phyloP scores from a whole-genome alignment of 2,113 vertebrate species.

The Paramisgurnus dabryanus region DNA sequence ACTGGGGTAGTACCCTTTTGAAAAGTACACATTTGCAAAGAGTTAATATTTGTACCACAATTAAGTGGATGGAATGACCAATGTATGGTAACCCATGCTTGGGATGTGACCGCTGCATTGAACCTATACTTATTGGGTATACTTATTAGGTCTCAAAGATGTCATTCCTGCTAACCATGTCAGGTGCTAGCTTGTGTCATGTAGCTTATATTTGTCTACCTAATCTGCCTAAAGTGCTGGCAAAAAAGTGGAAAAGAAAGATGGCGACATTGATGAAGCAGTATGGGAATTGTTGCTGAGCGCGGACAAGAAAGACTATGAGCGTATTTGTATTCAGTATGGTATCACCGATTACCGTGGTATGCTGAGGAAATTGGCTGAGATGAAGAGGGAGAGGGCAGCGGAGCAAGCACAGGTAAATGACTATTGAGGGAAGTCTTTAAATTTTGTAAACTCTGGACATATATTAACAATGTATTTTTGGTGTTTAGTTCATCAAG shows the following conservation, averaged over 20 bases:
- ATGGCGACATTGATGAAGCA: constrained; percentile 70
- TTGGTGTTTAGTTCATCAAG: constrained; percentile 74
- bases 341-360: constrained; percentile 85
- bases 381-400: constrained; percentile 78
- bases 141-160: neutral
- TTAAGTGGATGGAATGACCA: no score
- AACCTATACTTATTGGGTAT: no score
- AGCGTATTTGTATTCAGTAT: constrained; percentile 82
- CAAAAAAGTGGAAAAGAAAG: constrained; percentile 56
- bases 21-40: no score
- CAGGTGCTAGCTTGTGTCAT: neutral
- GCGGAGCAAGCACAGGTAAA: constrained; percentile 77
- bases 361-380: constrained; percentile 84
- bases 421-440: neutral
- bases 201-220: neutral
- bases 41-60: no score
- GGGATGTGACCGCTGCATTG: no score
- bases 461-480: neutral
- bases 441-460: neutral
- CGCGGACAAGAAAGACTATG: constrained; percentile 88
- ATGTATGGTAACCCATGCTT: no score
- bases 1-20: no score
- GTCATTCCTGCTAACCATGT: neutral
- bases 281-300: constrained; percentile 87
- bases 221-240: constrained; percentile 59